Evolutionary conservation across 1,140 invertebrate species (phyloP).

Genomic region (Zaprionus gabonicus): DNA sequence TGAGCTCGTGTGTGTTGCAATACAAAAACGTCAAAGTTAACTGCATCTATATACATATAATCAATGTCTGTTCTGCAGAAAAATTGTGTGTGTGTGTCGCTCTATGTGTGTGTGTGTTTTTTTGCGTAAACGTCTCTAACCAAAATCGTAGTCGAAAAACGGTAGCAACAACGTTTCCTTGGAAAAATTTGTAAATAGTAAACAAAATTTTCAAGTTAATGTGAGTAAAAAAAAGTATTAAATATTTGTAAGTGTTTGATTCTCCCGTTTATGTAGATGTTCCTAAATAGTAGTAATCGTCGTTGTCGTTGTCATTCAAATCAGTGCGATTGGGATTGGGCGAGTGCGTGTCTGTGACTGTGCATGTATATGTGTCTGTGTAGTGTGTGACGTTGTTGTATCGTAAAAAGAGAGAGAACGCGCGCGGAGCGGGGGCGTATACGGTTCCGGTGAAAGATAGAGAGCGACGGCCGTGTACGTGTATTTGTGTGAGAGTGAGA

Average conservation of each 20-base stretch:
- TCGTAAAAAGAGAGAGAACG: slow-evolving; percentile 57
- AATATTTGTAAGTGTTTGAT: slow-evolving; percentile 20
- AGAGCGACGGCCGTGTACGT: slow-evolving; percentile 18
- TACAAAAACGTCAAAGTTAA: slow-evolving; percentile 8
- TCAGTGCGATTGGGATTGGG: slow-evolving; percentile 46
- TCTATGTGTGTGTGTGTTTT: slow-evolving; percentile 35
- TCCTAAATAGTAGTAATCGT: slow-evolving; percentile 41
- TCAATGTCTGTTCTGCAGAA: slow-evolving; percentile 26
- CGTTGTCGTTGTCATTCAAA: slow-evolving; percentile 56
- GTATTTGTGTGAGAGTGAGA: slow-evolving; percentile 28
- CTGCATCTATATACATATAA: slow-evolving; percentile 24
- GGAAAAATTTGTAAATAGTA: slow-evolving; percentile 82
- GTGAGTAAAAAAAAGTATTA: slow-evolving; percentile 42
- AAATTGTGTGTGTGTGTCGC: slow-evolving; percentile 20
- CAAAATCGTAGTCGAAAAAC: slow-evolving; percentile 54
- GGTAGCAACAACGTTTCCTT: slow-evolving; percentile 79
- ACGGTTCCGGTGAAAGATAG: slow-evolving; percentile 61
- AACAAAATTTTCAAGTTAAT: slow-evolving; percentile 78
- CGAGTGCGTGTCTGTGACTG: slow-evolving; percentile 44
- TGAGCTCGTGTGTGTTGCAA: slow-evolving; percentile 8
- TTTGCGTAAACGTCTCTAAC: slow-evolving; percentile 65
- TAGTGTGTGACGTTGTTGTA: slow-evolving; percentile 67
- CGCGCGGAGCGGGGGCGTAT: slow-evolving; percentile 46
- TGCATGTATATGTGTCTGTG: slow-evolving; percentile 33
- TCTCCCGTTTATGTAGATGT: slow-evolving; percentile 20